Evolutionary conservation across 2,113 vertebrate species (phyloP), one percentile per base, ranked within the genome.

Genomic region (Ptilorrhoa leucosticta): DNA sequence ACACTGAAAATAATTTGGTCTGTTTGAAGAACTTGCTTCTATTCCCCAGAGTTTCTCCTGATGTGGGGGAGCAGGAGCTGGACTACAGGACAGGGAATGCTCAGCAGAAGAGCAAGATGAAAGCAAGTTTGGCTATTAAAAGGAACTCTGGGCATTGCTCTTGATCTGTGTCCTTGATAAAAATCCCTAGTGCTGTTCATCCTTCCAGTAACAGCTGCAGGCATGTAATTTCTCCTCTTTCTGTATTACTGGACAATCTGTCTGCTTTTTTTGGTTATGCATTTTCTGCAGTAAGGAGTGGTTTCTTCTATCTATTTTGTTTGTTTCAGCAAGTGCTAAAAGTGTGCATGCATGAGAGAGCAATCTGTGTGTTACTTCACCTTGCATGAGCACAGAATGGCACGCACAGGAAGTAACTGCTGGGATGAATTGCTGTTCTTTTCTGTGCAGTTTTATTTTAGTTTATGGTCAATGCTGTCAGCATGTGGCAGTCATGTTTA

Each of bases 141-240:
- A 89, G 23, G 80, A 76, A 37, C 35, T 47, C 45, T 77, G 58
- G 87, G 39, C 71, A 16, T 31, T 83, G 75, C 58, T 92, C 70
- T 91, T 82, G 35, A 54, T 79, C 54, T 39, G 31, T 88, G 68
- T 83, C 76, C 86, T 90, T 95, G 88, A 47, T 84, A 81, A 84
- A 89, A 92, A 70, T 64, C 64, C 51, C 24, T 56, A 28, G 53
- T 60, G 65, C 48, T 75, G 50, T 63, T 90, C 72, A 37, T 47
- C 42, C 83, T 87, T 70, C 56, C 72, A 54, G 56, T 63, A 73
- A 65, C 22, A 65, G 78, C 77, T 88, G 73, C 42, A 70, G 70
- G 40, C 81, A 31, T 30, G 27, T 66, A 2, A 0, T 81, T 82
- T 81, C 48, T 50, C 26, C 23, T 88, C 37, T 54, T 48, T 68